Percentiles rank a stretch among this genome's conserved stretches.
Conservation (phyloP, 2,113 vertebrate genomes). For the Siniperca knerii region DNA sequence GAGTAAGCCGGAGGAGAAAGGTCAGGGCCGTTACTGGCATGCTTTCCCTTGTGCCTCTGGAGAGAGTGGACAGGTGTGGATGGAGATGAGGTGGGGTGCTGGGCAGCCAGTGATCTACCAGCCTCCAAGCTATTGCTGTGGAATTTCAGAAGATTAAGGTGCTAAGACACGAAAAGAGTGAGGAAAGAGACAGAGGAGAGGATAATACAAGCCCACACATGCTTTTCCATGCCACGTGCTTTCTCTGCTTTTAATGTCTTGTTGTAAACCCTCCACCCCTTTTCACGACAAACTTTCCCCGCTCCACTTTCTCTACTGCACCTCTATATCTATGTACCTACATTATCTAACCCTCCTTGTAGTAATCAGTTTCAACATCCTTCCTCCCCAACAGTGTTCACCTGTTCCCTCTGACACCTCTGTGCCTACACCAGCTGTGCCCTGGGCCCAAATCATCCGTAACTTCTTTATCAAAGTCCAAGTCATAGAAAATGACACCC, state of each 20-base stretch:
- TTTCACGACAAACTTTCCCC: slow-evolving; percentile 17
- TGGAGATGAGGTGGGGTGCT: slow-evolving; percentile 33
- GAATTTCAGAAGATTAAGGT: slow-evolving; percentile 63
- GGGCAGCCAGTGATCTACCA: slow-evolving; percentile 27
- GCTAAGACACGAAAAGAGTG: slow-evolving; percentile 34
- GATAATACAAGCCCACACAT: slow-evolving; percentile 57
- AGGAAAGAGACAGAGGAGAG: slow-evolving; percentile 37
- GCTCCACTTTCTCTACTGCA: slow-evolving; percentile 13
- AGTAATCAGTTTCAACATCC: background rate
- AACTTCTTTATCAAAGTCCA: slow-evolving; percentile 26
- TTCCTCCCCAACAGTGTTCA: slow-evolving; percentile 10
- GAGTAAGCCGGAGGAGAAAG: background rate
- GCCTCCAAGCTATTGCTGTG: slow-evolving; percentile 62
- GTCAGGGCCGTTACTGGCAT: slow-evolving; percentile 28
- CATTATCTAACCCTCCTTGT: background rate
- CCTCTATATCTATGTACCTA: background rate
- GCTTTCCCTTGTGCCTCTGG: slow-evolving; percentile 36
- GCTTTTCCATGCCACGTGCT: slow-evolving; percentile 25
- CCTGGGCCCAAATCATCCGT: slow-evolving; percentile 19
- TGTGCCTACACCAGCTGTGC: slow-evolving; percentile 32
- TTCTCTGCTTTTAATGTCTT: slow-evolving; percentile 23
- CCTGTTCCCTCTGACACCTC: slow-evolving; percentile 5
- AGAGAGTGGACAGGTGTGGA: slow-evolving; percentile 72
- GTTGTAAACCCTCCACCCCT: slow-evolving; percentile 39
- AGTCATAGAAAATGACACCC: slow-evolving; percentile 33